Base-by-base conservation (phyloP, 2,797 vertebrate species). In the Megalops cyprinoides region DNA sequence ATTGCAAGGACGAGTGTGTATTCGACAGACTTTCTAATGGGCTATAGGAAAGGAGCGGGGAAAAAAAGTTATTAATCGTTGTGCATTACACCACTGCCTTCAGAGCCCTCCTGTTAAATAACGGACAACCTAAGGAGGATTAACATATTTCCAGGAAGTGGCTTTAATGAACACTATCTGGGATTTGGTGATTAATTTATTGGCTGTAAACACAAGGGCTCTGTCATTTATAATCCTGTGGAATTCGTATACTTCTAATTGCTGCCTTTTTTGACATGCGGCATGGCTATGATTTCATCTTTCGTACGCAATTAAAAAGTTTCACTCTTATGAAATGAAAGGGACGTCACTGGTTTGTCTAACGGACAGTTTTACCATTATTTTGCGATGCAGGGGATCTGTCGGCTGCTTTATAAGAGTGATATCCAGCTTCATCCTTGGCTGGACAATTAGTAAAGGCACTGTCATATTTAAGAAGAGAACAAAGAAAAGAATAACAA, bases 141-240 rank as follows among this genome's bases (percentile, higher is more conserved):
- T 89, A 91, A 91, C 91, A 90, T 93, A 90, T 89, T 89, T 90
- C 88, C 56, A 82, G 84, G 77, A 84, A 89, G 87, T 92, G 75
- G 79, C 92, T 94, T 93, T 91, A 92, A 89, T 93, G 87, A 91
- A 87, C 31, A 5, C 78, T 90, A 85, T 90, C 90, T 91, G 82
- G 84, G 80, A 79, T 80, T 90, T 53, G 82, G 77, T 79, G 85
- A 86, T 90, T 89, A 90, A 93, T 93, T 93, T 91, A 90, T 84
- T 87, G 90, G 84, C 87, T 84, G 80, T 91, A 89, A 92, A 88
- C 79, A 88, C 51, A 58, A 85, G 87, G 89, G 85, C 88, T 87
- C 84, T 89, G 88, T 91, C 90, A 89, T 82, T 74, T 84, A 85
- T 91, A 91, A 90, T 91, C 84, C 83, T 77, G 60, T 90, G 88